A percentile compares a stretch with the other conserved stretches of the same genome.
Conservation (phyloP, 1,140 invertebrate genomes). For the Brachionus manjavacas region DNA sequence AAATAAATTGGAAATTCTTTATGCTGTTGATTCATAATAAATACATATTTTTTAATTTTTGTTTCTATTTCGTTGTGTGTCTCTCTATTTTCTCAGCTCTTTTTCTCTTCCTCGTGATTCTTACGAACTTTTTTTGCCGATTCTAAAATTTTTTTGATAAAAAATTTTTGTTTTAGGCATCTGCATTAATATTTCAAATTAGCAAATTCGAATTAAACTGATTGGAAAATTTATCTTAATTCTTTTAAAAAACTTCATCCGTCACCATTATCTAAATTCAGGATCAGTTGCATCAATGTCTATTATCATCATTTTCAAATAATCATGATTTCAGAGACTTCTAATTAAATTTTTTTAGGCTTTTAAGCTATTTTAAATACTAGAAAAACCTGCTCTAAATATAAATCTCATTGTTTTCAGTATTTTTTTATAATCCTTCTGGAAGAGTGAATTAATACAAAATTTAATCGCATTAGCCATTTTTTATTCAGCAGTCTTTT, state of each 20-base stretch:
- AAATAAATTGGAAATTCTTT: constrained; percentile 12
- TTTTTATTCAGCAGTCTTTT: background rate
- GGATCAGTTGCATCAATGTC: background rate
- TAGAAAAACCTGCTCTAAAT: background rate
- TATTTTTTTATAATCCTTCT: background rate
- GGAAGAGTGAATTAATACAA: background rate
- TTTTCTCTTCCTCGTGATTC: background rate
- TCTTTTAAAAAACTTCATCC: background rate
- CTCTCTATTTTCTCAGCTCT: background rate
- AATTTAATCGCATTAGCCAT: background rate
- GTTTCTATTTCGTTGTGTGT: background rate
- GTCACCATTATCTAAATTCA: background rate
- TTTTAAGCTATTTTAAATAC: background rate
- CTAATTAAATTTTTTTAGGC: background rate
- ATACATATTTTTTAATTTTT: background rate
- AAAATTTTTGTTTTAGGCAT: background rate
- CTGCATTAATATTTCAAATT: no score
- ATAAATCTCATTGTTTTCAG: background rate
- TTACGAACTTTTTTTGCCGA: background rate
- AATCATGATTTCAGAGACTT: background rate
- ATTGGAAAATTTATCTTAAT: background rate
- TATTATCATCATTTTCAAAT: background rate
- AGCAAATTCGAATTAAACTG: no score
- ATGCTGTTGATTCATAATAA: constrained; percentile 23
- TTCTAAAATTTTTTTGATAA: background rate